Percentiles rank a stretch among this genome's conserved stretches.
Conservation (phyloP, 2,113 vertebrate genomes). For the Amia ocellicauda region DNA sequence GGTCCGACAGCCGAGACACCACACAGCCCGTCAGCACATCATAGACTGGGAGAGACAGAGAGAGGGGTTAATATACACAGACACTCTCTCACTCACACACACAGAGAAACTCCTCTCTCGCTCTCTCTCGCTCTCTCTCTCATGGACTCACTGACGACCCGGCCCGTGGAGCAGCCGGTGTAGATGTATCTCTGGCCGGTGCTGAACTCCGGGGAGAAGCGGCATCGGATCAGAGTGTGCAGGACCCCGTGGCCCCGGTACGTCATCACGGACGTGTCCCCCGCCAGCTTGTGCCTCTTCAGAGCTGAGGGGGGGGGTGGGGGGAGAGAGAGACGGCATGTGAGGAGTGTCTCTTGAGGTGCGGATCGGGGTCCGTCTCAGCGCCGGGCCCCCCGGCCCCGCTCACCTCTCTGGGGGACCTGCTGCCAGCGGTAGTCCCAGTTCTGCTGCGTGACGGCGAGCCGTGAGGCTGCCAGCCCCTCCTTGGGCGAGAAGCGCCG, state of each 20-base stretch:
- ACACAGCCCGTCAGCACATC: conserved; percentile 78
- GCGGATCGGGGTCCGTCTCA: too few species aligned
- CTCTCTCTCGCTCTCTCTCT: neutral
- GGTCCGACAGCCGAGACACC: conserved; percentile 72
- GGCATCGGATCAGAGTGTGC: conserved; percentile 85
- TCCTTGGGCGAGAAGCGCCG: conserved; percentile 82
- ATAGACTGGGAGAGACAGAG: conserved; percentile 64
- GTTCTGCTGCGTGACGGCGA: conserved; percentile 87
- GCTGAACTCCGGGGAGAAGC: conserved; percentile 81
- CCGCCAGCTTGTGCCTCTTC: conserved; percentile 79
- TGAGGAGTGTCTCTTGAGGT: neutral
- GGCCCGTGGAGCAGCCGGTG: conserved; percentile 86
- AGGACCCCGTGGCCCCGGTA: conserved; percentile 87
- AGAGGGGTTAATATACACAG: neutral
- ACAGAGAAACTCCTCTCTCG: neutral
- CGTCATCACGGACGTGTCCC: conserved; percentile 87
- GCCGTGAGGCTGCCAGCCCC: conserved; percentile 80
- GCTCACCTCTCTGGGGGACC: conserved; percentile 83
- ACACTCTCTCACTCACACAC: neutral
- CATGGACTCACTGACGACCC: conserved; percentile 75
- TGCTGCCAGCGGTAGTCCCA: conserved; percentile 95
- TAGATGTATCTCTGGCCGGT: conserved; percentile 87
- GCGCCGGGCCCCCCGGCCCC: neutral
- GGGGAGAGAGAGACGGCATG: neutral
- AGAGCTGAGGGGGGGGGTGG: conserved; percentile 57